Evolutionary conservation across 2,888 invertebrate genomes (phyloP).

Genomic region (Ormyrus nitidulus): DNA sequence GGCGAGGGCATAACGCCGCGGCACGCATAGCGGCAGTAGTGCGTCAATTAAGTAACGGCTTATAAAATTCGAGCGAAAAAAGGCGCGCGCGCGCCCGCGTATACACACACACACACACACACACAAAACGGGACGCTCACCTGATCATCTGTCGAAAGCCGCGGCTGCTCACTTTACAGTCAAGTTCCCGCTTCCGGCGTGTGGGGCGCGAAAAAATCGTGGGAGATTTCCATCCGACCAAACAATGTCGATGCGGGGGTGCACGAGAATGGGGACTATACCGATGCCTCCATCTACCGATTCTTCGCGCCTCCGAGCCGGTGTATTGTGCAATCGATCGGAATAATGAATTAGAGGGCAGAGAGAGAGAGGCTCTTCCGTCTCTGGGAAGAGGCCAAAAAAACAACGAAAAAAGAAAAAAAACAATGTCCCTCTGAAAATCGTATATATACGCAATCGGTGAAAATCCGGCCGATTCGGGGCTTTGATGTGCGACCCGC

Average conservation of each 20-base stretch:
- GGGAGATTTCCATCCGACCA: background rate
- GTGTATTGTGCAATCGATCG: no score
- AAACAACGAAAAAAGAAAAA: slow-evolving; percentile 30
- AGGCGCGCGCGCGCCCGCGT: slow-evolving; percentile 34
- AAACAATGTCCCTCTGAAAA: slow-evolving; percentile 51
- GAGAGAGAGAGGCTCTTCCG: no score
- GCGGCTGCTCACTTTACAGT: slow-evolving; percentile 28
- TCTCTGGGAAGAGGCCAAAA: background rate
- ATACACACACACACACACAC: slow-evolving; percentile 46
- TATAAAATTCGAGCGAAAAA: background rate
- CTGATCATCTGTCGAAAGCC: slow-evolving; percentile 60
- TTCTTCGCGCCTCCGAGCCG: background rate
- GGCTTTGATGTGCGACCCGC: slow-evolving; percentile 48
- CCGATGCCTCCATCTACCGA: slow-evolving; percentile 11
- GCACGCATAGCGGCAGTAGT: background rate
- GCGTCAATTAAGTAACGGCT: slow-evolving; percentile 28
- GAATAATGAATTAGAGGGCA: no score
- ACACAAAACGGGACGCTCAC: slow-evolving; percentile 37
- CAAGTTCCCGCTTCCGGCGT: background rate
- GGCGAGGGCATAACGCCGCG: background rate
- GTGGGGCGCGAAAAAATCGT: slow-evolving; percentile 28
- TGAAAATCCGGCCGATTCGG: slow-evolving; percentile 61
- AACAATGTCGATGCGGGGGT: background rate
- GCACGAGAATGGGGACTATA: background rate
- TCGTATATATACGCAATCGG: slow-evolving; percentile 63